A percentile compares a stretch with the other conserved stretches of the same genome.
These are phyloP conservation scores for Apodemus agrarius DNA, from an alignment of 2,797 vertebrate genomes.

Conservation along the genomic window DNA sequence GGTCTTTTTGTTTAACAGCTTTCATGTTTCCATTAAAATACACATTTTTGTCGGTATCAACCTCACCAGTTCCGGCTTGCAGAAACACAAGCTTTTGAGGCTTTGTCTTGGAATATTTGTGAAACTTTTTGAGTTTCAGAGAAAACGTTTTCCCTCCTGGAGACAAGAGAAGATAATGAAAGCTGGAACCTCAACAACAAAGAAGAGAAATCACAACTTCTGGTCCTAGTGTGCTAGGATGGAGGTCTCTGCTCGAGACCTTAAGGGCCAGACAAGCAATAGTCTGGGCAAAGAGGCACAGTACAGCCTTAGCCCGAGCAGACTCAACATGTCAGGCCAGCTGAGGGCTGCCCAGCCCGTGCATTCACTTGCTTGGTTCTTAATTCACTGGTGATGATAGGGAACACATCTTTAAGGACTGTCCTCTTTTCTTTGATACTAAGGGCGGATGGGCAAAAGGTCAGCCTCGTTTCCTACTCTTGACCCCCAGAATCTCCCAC, in stretches of 20 bases:
- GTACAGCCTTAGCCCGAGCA: background rate
- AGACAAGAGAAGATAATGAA: background rate
- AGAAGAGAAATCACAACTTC: constrained; percentile 9
- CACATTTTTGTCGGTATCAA: constrained; percentile 68
- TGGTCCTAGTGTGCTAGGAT: background rate
- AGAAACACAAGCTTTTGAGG: constrained; percentile 45
- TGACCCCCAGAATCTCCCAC: background rate
- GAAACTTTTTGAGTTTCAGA: constrained; percentile 56
- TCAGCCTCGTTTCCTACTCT: background rate
- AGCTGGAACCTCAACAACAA: constrained; percentile 42
- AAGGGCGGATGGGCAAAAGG: background rate
- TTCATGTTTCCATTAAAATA: constrained; percentile 86
- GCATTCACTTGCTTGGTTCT: background rate
- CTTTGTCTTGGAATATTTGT: constrained; percentile 27
- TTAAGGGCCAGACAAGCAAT: background rate
- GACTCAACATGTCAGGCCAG: background rate
- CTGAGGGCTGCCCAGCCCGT: no score
- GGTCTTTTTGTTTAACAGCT: constrained; percentile 86
- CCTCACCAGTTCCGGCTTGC: background rate
- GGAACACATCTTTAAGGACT: background rate
- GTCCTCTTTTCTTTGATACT: background rate
- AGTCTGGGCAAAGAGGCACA: background rate
- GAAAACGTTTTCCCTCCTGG: constrained; percentile 75
- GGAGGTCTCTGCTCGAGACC: background rate
- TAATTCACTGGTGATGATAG: background rate